Conservation (phyloP, 2,888 invertebrate genomes). For the Siphlonurus alternatus region DNA sequence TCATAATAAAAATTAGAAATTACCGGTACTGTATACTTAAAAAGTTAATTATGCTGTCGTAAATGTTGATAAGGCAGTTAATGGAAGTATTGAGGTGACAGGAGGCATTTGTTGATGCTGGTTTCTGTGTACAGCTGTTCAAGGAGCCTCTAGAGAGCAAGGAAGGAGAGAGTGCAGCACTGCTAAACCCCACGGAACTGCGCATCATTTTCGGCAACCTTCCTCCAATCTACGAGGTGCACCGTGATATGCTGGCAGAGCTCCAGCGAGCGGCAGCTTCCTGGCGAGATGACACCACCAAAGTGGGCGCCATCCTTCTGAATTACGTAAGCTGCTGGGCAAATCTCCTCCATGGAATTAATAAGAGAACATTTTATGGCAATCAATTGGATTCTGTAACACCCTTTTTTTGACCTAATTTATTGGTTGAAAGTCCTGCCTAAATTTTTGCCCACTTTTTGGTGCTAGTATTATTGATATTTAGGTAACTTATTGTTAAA, state of each 20-base stretch:
- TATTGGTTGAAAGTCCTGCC: too few relatives aligned
- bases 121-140: too few relatives aligned
- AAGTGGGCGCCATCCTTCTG: slow-evolving; percentile 71
- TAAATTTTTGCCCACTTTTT: too few relatives aligned
- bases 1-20: slow-evolving; percentile 6
- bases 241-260: slow-evolving; percentile 53
- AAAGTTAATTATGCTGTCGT: too few relatives aligned
- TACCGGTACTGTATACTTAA: too few relatives aligned
- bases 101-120: too few relatives aligned
- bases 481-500: too few relatives aligned
- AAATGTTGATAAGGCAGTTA: too few relatives aligned
- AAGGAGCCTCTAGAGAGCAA: slow-evolving; percentile 83
- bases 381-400: too few relatives aligned
- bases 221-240: slow-evolving; percentile 85
- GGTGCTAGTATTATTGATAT: neutral
- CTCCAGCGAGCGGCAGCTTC: slow-evolving; percentile 45
- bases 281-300: slow-evolving; percentile 73
- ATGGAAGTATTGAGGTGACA: too few relatives aligned
- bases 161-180: slow-evolving; percentile 56
- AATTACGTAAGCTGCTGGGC: slow-evolving; percentile 43
- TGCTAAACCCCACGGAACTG: slow-evolving; percentile 79
- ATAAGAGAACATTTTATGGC: neutral
- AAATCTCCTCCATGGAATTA: too few relatives aligned
- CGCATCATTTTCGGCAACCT: slow-evolving; percentile 93
- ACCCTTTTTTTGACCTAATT: too few relatives aligned